phyloP scores from a whole-genome alignment of 2,113 vertebrate genomes.

The Clupea harengus region DNA sequence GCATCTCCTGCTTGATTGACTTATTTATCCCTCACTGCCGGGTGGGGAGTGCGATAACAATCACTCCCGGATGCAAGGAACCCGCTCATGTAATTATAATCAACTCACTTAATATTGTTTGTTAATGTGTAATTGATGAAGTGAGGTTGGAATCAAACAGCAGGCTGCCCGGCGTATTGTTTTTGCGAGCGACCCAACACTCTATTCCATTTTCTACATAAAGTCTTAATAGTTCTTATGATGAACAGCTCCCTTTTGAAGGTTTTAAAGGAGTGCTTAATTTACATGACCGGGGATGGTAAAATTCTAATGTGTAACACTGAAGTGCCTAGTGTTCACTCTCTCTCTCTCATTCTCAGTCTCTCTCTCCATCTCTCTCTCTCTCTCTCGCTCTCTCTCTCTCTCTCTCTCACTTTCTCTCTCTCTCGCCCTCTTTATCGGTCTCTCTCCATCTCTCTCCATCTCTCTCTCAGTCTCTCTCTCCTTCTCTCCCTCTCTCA shows the following conservation, averaged over 20 bases:
- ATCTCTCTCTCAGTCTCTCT: conserved; percentile 27
- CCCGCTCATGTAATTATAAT: conserved; percentile 22
- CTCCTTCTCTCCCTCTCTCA: conserved; percentile 18
- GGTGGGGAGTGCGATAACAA: neutral
- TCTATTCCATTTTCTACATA: neutral
- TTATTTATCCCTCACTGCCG: neutral
- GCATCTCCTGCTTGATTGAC: conserved; percentile 1
- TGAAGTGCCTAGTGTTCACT: conserved; percentile 32
- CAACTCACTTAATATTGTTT: neutral
- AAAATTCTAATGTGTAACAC: neutral
- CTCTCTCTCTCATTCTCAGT: conserved; percentile 37
- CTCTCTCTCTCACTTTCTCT: neutral
- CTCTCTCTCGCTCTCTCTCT: neutral
- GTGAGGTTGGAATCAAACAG: neutral
- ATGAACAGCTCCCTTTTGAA: neutral
- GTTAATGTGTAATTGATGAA: conserved; percentile 18
- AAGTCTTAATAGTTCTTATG: neutral
- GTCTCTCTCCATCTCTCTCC: neutral
- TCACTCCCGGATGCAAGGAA: neutral
- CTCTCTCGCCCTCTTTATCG: neutral
- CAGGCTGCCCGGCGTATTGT: conserved; percentile 10
- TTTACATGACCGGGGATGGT: neutral
- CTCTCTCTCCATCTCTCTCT: conserved; percentile 17
- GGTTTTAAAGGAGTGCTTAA: neutral
- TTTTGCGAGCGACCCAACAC: neutral